Evolutionary conservation across 2,888 invertebrate genomes (phyloP), one percentile per base, ranked within the genome.

Genomic region (Cryptus viduatorius): DNA sequence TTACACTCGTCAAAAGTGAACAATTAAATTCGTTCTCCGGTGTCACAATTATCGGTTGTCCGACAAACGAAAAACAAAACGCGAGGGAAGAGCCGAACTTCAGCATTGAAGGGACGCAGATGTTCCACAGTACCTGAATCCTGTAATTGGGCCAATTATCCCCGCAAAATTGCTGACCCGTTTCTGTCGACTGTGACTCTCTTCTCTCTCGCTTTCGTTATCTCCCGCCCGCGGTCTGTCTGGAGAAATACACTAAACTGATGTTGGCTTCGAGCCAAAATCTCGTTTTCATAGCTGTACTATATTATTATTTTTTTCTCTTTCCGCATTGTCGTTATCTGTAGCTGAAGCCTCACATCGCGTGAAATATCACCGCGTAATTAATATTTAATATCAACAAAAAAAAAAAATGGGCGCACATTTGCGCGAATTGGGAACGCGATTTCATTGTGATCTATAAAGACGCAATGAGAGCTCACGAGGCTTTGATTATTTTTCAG

Each of bases 61-160:
- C 61, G 31, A 44, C 24, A 8, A 37, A 56, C 14, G 14, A 53
- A 42, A 48, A 64, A 71, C 50, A 50, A 77, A 64, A 42, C 16
- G 16, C 42, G n/a, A 19, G 37, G 2, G 50, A 42, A 4, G 44
- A 19, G 24, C 12, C 29, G 44, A 19, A 19, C 24, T 42, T 19
- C 16, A 37, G 37, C 8, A 53, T 29, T 10, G 65, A n/a, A 16
- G 46, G 59, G 37, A 46, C 48, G 48, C 50, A 83, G 67, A 50
- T 76, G 72, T 42, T 72, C 10, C 10, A 50, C 10, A 16, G 42
- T 65, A 42, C 42, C 48, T 53, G 44, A 71, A 59, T 53, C 78
- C 69, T 68, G 68, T 77, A 84, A 81, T 81, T 84, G 78, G 72
- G 64, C 68, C 69, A 84, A 84, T 84, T 84, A 84, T 73, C 64